Conservation (phyloP, 2,888 invertebrate species). For the Terebella lapidaria region DNA sequence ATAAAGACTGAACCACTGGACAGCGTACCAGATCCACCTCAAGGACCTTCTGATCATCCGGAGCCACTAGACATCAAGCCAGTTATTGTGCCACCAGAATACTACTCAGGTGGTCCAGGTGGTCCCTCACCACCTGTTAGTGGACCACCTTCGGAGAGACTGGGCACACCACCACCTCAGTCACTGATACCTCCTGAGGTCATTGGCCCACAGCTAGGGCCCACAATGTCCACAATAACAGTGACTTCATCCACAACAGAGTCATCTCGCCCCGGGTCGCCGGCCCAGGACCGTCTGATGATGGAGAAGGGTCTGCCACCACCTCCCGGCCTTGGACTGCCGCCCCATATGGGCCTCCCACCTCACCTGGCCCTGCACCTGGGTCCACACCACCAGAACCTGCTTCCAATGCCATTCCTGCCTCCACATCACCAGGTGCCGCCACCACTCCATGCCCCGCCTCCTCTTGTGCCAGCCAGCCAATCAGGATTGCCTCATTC, state of each 20-base stretch:
- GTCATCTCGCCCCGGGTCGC: background rate
- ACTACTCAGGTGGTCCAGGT: background rate
- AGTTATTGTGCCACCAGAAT: background rate
- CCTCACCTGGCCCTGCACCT: background rate
- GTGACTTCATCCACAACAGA: background rate
- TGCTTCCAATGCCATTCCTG: background rate
- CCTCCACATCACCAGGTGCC: background rate
- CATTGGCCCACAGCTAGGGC: background rate
- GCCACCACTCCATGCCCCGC: background rate
- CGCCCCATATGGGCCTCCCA: constrained; percentile 3
- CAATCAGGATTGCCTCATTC: background rate
- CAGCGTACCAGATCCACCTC: background rate
- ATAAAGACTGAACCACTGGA: background rate
- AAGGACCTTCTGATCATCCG: background rate
- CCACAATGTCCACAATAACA: background rate
- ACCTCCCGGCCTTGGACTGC: constrained; percentile 5
- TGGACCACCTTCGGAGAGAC: too few relatives aligned
- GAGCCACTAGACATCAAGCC: background rate
- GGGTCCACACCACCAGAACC: background rate
- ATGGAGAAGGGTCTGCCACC: background rate
- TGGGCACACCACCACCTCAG: too few relatives aligned
- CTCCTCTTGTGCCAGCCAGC: background rate
- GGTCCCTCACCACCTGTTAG: background rate
- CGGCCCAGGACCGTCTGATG: background rate
- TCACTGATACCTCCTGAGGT: too few relatives aligned